A percentile compares a stretch with the other conserved stretches of the same genome.
Evolutionary conservation across 2,888 invertebrate genomes (phyloP).

Genomic region (Drosophila nigricruria): DNA sequence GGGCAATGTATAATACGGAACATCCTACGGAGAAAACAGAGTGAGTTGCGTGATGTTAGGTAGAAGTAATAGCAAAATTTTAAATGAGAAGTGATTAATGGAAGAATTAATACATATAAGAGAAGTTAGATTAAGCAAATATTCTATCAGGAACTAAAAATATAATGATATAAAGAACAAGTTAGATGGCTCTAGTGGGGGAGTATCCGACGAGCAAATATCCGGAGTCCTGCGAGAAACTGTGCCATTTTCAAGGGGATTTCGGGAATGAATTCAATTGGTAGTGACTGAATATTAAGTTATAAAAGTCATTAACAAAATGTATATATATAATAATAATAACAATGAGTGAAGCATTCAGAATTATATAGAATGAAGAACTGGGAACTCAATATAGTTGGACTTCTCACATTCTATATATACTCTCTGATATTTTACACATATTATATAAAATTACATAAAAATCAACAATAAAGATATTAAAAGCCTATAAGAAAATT

Average conservation of each 20-base stretch:
- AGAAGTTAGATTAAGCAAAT: not conserved
- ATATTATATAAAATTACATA: too few relatives aligned
- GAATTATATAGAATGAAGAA: too few relatives aligned
- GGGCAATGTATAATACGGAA: slow-evolving; percentile 90
- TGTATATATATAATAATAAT: not conserved
- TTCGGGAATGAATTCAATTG: not conserved
- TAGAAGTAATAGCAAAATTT: not conserved
- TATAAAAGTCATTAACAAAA: not conserved
- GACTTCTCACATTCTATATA: not conserved
- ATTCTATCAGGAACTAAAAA: not conserved
- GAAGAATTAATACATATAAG: not conserved
- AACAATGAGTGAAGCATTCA: too few relatives aligned
- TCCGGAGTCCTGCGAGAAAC: too few relatives aligned
- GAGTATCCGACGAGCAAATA: not conserved
- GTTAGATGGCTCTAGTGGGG: not conserved
- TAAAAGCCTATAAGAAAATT: not conserved
- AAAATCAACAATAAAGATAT: not conserved
- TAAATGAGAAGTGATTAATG: not conserved
- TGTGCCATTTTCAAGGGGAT: not conserved
- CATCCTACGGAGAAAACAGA: slow-evolving; percentile 86
- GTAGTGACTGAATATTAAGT: not conserved
- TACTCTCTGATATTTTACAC: not conserved
- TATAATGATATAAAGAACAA: not conserved
- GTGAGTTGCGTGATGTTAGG: not conserved
- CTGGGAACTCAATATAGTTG: too few relatives aligned